These are phyloP conservation scores for Romanogobio albipinnatus DNA, from an alignment of 2,113 vertebrate species.

Conservation along the genomic window DNA sequence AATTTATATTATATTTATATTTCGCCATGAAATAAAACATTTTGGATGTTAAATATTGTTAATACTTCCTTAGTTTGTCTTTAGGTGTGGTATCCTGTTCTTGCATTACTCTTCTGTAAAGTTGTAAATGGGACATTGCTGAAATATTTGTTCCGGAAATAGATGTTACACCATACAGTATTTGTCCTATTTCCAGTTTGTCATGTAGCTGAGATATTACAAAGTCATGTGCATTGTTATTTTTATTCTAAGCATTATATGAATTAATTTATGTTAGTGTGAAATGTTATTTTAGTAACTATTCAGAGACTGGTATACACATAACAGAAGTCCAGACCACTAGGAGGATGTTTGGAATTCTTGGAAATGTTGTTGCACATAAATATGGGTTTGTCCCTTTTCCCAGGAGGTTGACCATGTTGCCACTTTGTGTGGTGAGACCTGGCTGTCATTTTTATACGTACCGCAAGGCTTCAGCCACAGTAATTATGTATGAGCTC, in stretches of 20 bases:
- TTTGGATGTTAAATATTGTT: neutral
- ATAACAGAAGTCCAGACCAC: neutral
- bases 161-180: neutral
- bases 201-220: neutral
- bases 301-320: neutral
- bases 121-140: neutral
- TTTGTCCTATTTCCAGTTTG: neutral
- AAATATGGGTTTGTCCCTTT: neutral
- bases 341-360: neutral
- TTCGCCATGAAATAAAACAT: neutral
- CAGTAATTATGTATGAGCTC: neutral
- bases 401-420: neutral
- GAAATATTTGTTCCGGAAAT: neutral
- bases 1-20: neutral
- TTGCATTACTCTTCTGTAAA: neutral
- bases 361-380: neutral
- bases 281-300: neutral
- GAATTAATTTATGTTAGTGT: neutral
- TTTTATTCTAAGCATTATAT: neutral
- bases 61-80: neutral
- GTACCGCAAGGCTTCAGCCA: neutral
- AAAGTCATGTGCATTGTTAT: neutral
- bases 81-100: neutral
- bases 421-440: neutral
- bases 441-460: neutral